Conservation (phyloP, 2,113 vertebrate species). For the Halcyon senegalensis region DNA sequence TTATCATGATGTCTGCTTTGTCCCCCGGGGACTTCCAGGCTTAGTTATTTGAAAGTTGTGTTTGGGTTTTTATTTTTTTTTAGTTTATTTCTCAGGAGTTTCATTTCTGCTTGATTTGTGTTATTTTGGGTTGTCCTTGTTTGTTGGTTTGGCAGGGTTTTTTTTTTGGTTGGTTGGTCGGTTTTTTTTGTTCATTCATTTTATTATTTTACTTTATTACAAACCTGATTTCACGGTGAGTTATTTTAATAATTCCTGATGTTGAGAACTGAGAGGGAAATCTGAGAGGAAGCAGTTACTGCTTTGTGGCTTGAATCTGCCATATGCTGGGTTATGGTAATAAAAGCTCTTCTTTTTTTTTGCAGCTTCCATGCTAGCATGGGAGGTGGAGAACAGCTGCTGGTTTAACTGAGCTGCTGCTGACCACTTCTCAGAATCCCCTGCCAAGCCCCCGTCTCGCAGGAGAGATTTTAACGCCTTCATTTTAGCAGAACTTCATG, state of each 20-base stretch:
- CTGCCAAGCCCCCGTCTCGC: rapidly evolving
- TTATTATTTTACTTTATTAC: neutral
- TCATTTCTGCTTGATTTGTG: neutral
- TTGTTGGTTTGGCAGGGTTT: neutral
- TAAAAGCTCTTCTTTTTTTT: neutral
- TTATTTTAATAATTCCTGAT: neutral
- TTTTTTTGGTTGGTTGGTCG: too few relatives aligned
- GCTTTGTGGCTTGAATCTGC: neutral
- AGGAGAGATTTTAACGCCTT: neutral
- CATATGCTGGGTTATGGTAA: neutral
- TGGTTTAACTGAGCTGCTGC: neutral
- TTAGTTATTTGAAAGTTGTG: neutral
- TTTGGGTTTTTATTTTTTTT: neutral
- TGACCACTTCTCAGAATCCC: neutral
- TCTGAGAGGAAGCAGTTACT: neutral
- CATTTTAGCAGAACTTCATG: neutral
- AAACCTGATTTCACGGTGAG: neutral
- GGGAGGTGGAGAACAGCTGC: neutral
- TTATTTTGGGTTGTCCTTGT: too few relatives aligned
- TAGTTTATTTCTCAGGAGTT: neutral
- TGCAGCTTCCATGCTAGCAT: neutral
- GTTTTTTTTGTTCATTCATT: too few relatives aligned
- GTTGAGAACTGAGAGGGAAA: neutral
- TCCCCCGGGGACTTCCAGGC: neutral
- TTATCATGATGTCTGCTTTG: neutral